These are phyloP conservation scores for Melipona beecheii DNA, from an alignment of 2,888 invertebrate genomes.

Conservation along the genomic window DNA sequence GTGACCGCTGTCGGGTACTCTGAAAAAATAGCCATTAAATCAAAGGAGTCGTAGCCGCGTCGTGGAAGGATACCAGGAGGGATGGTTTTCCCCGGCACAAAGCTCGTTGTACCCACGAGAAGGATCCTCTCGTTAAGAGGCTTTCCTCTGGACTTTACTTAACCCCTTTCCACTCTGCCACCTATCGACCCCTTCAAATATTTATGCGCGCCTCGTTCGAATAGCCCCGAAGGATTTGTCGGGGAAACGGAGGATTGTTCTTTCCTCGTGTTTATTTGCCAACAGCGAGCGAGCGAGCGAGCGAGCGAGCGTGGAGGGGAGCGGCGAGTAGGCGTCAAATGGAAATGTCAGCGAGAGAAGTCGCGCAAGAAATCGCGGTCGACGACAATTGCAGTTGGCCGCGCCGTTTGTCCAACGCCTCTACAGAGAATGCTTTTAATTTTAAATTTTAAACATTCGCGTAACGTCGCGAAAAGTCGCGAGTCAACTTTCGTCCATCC, in stretches of 20 bases:
- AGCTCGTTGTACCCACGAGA: conserved; percentile 25
- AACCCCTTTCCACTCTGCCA: conserved; percentile 50
- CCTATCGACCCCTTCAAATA: conserved; percentile 45
- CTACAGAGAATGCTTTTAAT: not conserved
- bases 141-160: conserved; percentile 68
- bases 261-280: conserved; percentile 26
- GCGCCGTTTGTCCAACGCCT: no score
- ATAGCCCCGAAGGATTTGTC: conserved; percentile 13
- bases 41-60: conserved; percentile 55
- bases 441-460: conserved; percentile 11
- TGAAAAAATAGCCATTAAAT: conserved; percentile 67
- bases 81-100: conserved; percentile 30
- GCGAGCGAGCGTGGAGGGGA: not conserved
- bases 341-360: not conserved
- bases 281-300: not conserved
- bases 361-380: not conserved
- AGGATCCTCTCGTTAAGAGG: conserved; percentile 70
- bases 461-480: not conserved
- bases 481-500: conserved; percentile 20
- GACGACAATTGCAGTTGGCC: no score
- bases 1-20: conserved; percentile 71
- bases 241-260: conserved; percentile 13
- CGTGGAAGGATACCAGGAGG: conserved; percentile 29
- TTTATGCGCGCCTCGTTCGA: conserved; percentile 51
- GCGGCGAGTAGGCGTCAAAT: not conserved